Conservation (phyloP, 2,113 vertebrate genomes). For the Poicephalus gulielmi region DNA sequence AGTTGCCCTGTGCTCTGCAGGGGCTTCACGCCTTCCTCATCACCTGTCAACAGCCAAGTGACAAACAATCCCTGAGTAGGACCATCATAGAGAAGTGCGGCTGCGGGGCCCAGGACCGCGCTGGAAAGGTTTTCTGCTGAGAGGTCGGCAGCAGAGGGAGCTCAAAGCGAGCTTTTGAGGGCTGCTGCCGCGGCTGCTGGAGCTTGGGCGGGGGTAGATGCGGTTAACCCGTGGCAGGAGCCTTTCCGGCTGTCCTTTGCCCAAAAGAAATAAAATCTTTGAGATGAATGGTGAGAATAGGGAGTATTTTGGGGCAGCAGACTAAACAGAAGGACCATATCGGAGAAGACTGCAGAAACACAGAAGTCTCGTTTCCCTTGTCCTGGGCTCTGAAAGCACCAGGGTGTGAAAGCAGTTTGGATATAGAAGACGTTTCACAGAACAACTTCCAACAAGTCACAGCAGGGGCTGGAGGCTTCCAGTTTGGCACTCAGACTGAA, state of each 20-base stretch:
- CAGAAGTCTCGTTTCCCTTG: neutral
- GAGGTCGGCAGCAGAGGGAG: constrained; percentile 21
- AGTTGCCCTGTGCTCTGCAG: neutral
- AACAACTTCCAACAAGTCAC: neutral
- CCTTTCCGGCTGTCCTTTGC: neutral
- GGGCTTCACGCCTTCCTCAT: neutral
- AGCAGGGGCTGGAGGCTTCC: neutral
- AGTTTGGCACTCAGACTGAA: neutral
- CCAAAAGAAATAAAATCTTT: neutral
- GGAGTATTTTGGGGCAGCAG: neutral
- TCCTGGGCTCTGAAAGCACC: neutral
- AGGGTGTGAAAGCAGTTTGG: neutral
- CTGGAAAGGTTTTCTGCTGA: neutral
- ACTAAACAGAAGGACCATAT: neutral
- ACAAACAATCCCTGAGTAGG: rapidly evolving
- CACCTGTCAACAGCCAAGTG: rapidly evolving
- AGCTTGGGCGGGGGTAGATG: neutral
- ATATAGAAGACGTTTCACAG: neutral
- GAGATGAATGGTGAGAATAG: neutral
- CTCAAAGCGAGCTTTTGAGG: neutral
- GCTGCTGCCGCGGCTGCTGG: neutral
- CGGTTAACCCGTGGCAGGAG: neutral
- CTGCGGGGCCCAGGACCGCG: rapidly evolving
- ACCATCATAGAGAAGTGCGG: rapidly evolving
- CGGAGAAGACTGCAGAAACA: neutral